Base-by-base conservation (phyloP, 1,140 invertebrate species). In the Pemphigus obesinymphae region DNA sequence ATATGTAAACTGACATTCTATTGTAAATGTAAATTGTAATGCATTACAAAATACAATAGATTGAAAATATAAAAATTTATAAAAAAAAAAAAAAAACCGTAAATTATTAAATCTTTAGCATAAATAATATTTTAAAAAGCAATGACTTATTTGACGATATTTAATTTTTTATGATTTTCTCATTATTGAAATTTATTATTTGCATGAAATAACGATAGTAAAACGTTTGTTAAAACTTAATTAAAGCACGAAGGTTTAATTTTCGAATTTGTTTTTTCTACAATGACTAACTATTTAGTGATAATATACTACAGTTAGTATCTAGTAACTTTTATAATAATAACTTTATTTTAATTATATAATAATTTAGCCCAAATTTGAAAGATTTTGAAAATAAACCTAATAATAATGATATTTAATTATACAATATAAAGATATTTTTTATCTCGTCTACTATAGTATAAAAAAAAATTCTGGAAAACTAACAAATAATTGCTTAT, bases 41-140 rank as follows among this genome's bases (percentile, higher is more conserved):
- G 15, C n/a, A n/a, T n/a, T n/a, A n/a, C n/a, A n/a, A 6, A 68
- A 68, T 20, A 68, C 34, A 68, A 68, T 68, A 68, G 61, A 63
- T 31, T n/a, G 37, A 37, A 68, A 40, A 11, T 13, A 26, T 11
- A 15, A 23, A 37, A 37, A 66, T n/a, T n/a, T 20, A 63, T 8
- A 15, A 1, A 34, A n/a, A 40, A 23, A 15, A 29, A 63, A 63
- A 34, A 37, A 34, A 34, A 17, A 3, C 20, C 31, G 37, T 68
- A 37, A 37, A 68, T 68, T 37, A 37, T 68, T 37, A 31, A 37
- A 40, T 37, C 37, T 37, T 37, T 68, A 26, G 5, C 29, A 61
- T 61, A 61, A 61, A 61, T 61, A 37, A 68, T 37, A 11, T 23
- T 23, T 23, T 37, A 50, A n/a, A 3, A 37, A 68, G 20, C 34